These are phyloP conservation scores for Aphodius granarius DNA, from an alignment of 2,888 invertebrate species.

Conservation along the genomic window DNA sequence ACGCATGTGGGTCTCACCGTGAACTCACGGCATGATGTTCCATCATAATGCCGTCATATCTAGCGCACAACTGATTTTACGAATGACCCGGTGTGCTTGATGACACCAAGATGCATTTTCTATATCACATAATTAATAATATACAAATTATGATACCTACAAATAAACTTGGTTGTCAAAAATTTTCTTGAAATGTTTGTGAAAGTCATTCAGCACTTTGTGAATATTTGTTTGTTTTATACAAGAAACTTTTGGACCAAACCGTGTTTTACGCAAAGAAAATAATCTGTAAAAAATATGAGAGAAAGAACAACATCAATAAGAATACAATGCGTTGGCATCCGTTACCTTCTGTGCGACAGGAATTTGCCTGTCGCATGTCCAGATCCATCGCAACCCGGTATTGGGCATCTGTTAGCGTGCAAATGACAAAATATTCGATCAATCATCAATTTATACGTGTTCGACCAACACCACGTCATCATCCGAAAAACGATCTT, in stretches of 20 bases:
- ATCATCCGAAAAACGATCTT: too few relatives aligned
- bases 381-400: slow-evolving; percentile 96
- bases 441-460: neutral
- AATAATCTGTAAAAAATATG: neutral
- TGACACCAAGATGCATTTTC: neutral
- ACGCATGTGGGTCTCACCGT: too few relatives aligned
- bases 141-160: neutral
- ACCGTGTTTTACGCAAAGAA: neutral
- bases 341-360: slow-evolving; percentile 88
- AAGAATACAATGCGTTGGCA: slow-evolving; percentile 17
- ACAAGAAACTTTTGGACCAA: neutral
- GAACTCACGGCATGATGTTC: too few relatives aligned
- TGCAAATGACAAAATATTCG: slow-evolving; percentile 54
- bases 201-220: too few relatives aligned
- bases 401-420: slow-evolving; percentile 85
- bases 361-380: slow-evolving; percentile 98
- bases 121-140: neutral
- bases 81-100: neutral
- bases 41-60: too few relatives aligned
- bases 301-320: slow-evolving; percentile 17
- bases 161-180: neutral
- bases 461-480: too few relatives aligned
- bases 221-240: neutral
- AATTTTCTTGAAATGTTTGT: neutral
- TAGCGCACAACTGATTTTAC: neutral